Conservation (phyloP, 1,140 invertebrate genomes). For the Drosophila suzukii region DNA sequence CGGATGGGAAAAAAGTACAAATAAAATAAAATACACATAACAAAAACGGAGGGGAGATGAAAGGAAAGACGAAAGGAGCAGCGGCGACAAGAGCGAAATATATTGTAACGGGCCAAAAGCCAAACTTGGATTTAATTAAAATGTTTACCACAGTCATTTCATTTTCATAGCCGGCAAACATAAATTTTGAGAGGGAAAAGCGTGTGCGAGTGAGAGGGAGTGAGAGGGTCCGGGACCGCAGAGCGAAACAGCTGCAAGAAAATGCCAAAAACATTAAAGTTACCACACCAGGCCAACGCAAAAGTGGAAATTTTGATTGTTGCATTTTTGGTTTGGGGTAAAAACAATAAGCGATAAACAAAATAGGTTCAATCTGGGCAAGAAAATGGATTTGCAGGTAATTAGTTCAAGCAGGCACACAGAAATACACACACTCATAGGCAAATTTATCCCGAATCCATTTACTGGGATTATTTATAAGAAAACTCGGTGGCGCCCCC, state of each 20-base stretch:
- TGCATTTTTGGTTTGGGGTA: conserved; percentile 51
- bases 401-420: conserved; percentile 73
- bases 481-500: conserved; percentile 51
- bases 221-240: conserved; percentile 46
- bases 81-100: conserved; percentile 58
- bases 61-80: conserved; percentile 18
- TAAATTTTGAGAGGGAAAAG: conserved; percentile 69
- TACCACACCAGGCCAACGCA: conserved; percentile 32
- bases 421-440: conserved; percentile 9
- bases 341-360: conserved; percentile 50
- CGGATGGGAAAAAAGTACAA: conserved; percentile 37
- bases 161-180: conserved; percentile 82
- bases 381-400: conserved; percentile 73
- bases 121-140: conserved; percentile 83
- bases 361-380: conserved; percentile 54
- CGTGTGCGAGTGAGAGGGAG: background rate
- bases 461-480: conserved; percentile 81
- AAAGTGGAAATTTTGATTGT: conserved; percentile 67
- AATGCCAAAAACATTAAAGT: conserved; percentile 80
- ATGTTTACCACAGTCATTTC: conserved; percentile 83
- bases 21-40: conserved; percentile 57
- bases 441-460: conserved; percentile 73
- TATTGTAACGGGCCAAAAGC: conserved; percentile 81
- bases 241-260: conserved; percentile 80
- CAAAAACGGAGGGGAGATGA: background rate